Percentiles rank a stretch among this genome's conserved stretches.
Evolutionary conservation across 2,113 vertebrate genomes (phyloP).

Genomic region (Neogale vison): DNA sequence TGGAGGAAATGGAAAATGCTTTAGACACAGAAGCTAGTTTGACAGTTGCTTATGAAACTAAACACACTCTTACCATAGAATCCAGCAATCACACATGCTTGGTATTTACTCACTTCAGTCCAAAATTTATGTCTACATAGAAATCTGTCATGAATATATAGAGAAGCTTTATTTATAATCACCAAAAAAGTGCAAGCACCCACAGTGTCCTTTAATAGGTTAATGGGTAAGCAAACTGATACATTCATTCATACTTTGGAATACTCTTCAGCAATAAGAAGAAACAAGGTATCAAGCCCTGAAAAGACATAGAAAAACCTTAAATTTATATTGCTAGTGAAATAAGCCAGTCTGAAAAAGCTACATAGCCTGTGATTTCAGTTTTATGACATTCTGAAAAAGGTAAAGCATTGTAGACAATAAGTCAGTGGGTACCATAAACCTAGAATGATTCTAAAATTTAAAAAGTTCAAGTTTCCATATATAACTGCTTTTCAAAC

Average conservation of each 20-base stretch:
- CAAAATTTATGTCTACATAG: not conserved
- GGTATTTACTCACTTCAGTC: not conserved
- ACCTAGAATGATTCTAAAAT: not conserved
- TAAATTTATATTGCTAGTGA: not conserved
- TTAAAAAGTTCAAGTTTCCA: not conserved
- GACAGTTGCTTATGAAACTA: not conserved
- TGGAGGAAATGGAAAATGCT: not conserved
- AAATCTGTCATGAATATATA: not conserved
- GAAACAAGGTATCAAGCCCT: not conserved
- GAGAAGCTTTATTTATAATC: not conserved
- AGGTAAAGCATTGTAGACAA: not conserved
- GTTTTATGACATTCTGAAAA: not conserved
- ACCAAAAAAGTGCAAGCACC: not conserved
- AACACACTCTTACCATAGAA: not conserved
- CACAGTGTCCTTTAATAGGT: not conserved
- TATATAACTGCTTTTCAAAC: not conserved
- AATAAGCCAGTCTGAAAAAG: not conserved
- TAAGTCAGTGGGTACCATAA: not conserved
- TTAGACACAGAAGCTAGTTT: not conserved
- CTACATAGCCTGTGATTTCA: not conserved
- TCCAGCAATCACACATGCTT: not conserved
- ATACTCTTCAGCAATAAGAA: not conserved
- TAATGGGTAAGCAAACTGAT: not conserved
- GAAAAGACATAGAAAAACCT: not conserved
- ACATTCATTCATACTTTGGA: not conserved